Conservation (phyloP, 2,797 vertebrate species). For the Darevskia nairensis region DNA sequence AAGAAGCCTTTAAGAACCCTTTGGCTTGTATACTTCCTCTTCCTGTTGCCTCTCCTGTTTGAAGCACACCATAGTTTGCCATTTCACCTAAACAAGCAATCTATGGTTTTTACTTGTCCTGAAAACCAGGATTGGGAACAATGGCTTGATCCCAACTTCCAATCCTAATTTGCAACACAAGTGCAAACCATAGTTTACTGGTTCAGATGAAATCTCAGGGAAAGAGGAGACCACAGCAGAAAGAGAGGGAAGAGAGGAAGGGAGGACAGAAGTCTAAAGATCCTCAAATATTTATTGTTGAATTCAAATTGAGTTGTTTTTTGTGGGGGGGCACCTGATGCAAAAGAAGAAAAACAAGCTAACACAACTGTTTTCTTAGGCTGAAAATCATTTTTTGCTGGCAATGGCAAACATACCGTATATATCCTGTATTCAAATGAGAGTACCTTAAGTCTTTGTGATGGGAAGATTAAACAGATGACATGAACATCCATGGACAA, state of each 20-base stretch:
- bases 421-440: not conserved
- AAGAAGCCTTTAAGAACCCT: not conserved
- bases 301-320: not conserved
- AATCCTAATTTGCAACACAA: no score
- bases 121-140: no score
- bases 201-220: no score
- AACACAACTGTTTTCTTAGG: not conserved
- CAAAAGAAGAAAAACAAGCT: not conserved
- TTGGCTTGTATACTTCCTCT: not conserved
- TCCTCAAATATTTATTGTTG: not conserved
- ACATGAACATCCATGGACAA: not conserved
- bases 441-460: not conserved
- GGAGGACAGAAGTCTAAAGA: not conserved
- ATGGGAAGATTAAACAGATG: slow-evolving; percentile 5
- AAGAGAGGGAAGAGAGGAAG: not conserved
- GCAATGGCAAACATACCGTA: not conserved
- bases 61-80: no score
- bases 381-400: not conserved
- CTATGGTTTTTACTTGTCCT: no score
- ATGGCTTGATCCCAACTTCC: no score
- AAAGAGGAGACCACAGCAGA: no score
- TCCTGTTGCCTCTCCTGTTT: no score
- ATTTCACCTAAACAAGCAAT: no score
- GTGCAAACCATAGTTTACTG: no score
- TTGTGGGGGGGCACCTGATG: not conserved